A percentile compares a stretch with the other conserved stretches of the same genome.
Evolutionary conservation across 37 sponge, comb jelly and placozoan genomes (phyloP).

Genomic region (Bolinopsis microptera): DNA sequence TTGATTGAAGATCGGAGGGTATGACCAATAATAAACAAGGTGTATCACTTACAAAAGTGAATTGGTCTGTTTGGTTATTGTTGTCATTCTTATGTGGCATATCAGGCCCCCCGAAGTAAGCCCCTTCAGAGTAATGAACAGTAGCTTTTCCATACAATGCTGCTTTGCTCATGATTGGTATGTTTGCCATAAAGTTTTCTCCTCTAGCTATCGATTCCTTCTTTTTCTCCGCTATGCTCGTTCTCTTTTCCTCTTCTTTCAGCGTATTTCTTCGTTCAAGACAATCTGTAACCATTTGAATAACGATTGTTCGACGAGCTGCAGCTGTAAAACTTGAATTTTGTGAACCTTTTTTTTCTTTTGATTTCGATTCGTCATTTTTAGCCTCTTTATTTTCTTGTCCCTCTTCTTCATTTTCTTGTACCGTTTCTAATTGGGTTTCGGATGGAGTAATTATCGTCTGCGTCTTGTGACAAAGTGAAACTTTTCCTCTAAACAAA

Average conservation of each 20-base stretch:
- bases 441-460: not conserved
- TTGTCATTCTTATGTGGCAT: not conserved
- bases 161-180: not conserved
- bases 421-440: not conserved
- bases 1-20: not conserved
- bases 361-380: not conserved
- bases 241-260: not conserved
- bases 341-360: not conserved
- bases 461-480: constrained; percentile 37
- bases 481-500: constrained; percentile 31
- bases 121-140: constrained; percentile 51
- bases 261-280: constrained; percentile 7
- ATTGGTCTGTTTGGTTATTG: not conserved
- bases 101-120: constrained; percentile 37
- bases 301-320: not conserved
- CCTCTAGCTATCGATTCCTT: not conserved
- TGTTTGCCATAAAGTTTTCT: not conserved
- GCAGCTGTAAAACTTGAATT: not conserved
- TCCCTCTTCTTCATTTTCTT: not conserved
- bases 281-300: not conserved
- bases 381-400: not conserved
- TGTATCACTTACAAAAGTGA: not conserved
- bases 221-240: not conserved
- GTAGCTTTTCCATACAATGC: constrained; percentile 8
- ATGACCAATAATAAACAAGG: not conserved